These are phyloP conservation scores for Apteryx owenii DNA, from an alignment of 2,113 vertebrate genomes.

Conservation along the genomic window DNA sequence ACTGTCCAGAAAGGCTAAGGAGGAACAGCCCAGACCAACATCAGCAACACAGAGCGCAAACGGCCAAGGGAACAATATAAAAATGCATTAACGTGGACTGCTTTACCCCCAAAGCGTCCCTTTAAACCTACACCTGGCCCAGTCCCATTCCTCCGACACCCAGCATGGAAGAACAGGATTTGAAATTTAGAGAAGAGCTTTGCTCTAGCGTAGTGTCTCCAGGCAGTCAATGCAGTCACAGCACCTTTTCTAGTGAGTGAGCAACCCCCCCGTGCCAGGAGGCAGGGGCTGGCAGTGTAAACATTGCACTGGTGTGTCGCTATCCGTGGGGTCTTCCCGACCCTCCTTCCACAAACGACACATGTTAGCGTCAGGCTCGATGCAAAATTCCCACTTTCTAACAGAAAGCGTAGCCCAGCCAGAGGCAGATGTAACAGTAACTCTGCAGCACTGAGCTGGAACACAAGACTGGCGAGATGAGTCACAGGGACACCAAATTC, in stretches of 20 bases:
- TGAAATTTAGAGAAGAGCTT: not conserved
- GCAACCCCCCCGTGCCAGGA: not conserved
- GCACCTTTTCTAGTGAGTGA: not conserved
- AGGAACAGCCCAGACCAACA: not conserved
- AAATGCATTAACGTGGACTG: not conserved
- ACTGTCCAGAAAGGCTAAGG: not conserved
- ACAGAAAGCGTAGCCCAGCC: not conserved
- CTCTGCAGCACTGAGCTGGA: not conserved
- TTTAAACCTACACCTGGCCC: not conserved
- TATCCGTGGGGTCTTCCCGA: not conserved
- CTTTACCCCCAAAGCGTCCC: not conserved
- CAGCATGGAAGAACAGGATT: not conserved
- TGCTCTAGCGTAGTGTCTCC: not conserved
- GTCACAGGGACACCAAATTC: not conserved
- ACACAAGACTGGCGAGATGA: accelerated
- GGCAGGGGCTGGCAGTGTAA: not conserved
- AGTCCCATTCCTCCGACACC: not conserved
- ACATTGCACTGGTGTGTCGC: not conserved
- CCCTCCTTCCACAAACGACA: not conserved
- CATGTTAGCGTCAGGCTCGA: not conserved
- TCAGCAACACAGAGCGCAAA: not conserved
- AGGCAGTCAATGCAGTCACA: not conserved
- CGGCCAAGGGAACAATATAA: not conserved
- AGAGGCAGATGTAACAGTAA: not conserved
- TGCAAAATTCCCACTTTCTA: not conserved